Base-by-base conservation (phyloP, 2,113 vertebrate genomes). In the Alosa alosa region DNA sequence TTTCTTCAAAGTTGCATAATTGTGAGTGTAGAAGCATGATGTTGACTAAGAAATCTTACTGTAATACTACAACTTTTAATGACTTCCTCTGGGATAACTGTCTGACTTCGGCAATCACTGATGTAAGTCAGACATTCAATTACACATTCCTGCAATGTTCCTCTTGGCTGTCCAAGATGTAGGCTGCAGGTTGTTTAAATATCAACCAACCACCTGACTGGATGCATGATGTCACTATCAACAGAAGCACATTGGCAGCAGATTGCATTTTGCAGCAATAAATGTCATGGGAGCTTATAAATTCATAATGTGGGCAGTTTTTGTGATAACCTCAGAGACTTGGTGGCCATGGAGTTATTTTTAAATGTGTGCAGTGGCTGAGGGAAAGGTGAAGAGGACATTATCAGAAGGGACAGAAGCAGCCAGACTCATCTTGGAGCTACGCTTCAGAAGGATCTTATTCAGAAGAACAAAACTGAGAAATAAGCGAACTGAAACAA, bases 211-310 rank as follows among this genome's bases (percentile, higher is more conserved):
- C 64, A 31, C 64, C 64, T 72, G 64, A 36, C 64, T 72, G 31
- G n/a, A 72, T 10, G 25, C 9, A 36, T 36, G 60, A 68, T 68
- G 64, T 72, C 25, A 36, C 25, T 36, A 60, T 60, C 18, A 22
- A 1, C 55, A 22, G 55, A 22, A 60, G 55, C 55, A 22, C 55
- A 22, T 22, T 60, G 55, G 7, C 64, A 36, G 64, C 64, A 72
- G 31, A 7, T 36, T 72, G 25, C 64, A 72, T 25, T 9, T 13
- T 72, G 25, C 25, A 39, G 31, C 13, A 17, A 17, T 39, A 78
- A 39, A 78, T 72, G 64, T 72, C 64, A 72, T 3, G 64, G 64
- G 64, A 72, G 64, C 64, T 78, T 36, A 78, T 39, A 78, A 78
- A 78, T 78, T 78, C 72, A 78, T 78, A 41, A 39, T 72, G n/a